These are phyloP conservation scores for Agelas oroides DNA, from an alignment of 37 sponge, comb jelly and placozoan genomes.

Conservation along the genomic window DNA sequence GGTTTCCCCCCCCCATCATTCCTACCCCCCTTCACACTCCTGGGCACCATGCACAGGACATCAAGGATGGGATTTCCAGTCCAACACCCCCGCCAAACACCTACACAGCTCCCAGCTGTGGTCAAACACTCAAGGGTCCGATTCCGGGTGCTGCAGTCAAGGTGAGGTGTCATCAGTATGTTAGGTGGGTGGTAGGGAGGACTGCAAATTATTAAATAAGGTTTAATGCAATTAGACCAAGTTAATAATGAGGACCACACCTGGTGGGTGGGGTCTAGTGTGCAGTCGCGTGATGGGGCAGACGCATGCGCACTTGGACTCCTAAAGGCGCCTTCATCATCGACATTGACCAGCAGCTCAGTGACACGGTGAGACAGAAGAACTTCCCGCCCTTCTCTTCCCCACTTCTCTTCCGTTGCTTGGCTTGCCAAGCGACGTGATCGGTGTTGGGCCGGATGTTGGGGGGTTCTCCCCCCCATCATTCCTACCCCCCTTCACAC, in stretches of 20 bases:
- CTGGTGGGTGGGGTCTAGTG: neutral
- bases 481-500: constrained; percentile 1
- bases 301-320: neutral
- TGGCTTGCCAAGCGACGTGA: neutral
- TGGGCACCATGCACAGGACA: too few relatives aligned
- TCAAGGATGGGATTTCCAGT: constrained; percentile 13
- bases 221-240: constrained; percentile 27
- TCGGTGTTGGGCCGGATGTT: constrained; percentile 7
- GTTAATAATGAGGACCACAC: constrained; percentile 14
- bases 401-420: neutral
- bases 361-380: too few relatives aligned
- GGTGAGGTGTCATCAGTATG: too few relatives aligned
- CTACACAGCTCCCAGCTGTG: neutral
- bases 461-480: neutral
- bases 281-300: neutral
- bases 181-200: neutral
- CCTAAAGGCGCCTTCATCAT: neutral
- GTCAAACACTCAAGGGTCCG: too few relatives aligned
- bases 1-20: constrained; percentile 12
- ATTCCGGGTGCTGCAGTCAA: too few relatives aligned
- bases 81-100: constrained; percentile 19
- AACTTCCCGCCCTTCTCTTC: neutral
- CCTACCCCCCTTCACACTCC: constrained; percentile 5
- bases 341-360: neutral
- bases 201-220: constrained; percentile 18